phyloP scores from a whole-genome alignment of 2,888 invertebrate species.

The Zaprionus lineosus region DNA sequence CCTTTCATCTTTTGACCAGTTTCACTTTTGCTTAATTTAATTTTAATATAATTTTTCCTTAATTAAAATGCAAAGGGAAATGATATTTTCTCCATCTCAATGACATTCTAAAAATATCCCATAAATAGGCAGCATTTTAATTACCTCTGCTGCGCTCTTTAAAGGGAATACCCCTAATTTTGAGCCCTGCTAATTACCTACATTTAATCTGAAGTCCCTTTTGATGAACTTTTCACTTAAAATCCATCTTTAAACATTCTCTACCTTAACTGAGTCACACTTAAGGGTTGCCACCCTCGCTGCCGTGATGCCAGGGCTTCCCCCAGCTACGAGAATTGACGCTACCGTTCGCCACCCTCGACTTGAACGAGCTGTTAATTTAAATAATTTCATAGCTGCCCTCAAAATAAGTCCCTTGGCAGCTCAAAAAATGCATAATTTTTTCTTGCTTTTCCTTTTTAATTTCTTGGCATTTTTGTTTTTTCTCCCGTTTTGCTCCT shows the following conservation, averaged over 20 bases:
- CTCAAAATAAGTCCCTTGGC: background rate
- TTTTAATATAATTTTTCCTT: no score
- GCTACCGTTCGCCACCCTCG: slow-evolving; percentile 9
- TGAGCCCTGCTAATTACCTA: no score
- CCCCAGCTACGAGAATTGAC: background rate
- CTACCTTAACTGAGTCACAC: background rate
- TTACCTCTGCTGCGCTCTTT: no score
- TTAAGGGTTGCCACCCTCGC: background rate
- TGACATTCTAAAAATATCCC: no score
- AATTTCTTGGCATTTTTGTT: slow-evolving; percentile 13
- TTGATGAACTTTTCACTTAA: background rate
- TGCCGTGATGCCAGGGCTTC: no score
- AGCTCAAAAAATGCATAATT: slow-evolving; percentile 1
- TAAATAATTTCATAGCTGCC: slow-evolving; percentile 45
- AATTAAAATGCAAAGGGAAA: no score
- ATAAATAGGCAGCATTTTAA: no score
- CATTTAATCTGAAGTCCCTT: no score
- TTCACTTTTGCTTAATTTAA: no score
- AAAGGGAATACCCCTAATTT: no score
- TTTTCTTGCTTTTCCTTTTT: slow-evolving; percentile 4
- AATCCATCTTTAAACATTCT: background rate
- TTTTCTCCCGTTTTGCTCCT: background rate
- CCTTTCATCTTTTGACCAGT: no score
- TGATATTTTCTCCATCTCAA: no score
- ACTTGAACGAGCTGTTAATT: slow-evolving; percentile 45